Base-by-base conservation (phyloP, 1,140 invertebrate species). In the Drosophila fuyamai region DNA sequence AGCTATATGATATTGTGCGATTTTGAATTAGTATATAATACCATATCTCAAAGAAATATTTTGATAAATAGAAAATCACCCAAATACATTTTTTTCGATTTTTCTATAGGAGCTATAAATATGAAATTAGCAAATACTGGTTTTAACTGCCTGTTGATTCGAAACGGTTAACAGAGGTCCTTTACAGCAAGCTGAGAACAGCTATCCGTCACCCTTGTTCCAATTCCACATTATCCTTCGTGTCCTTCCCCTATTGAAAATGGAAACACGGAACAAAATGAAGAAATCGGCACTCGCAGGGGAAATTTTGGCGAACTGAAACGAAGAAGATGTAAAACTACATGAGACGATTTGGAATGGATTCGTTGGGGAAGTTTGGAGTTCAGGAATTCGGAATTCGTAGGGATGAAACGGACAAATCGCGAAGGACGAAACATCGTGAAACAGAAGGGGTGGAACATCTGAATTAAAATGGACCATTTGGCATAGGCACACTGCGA, bases 91-190 rank as follows among this genome's bases (percentile, higher is more conserved):
- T n/a, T n/a, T n/a, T n/a, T n/a, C n/a, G n/a, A n/a, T n/a, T n/a
- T n/a, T n/a, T n/a, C n/a, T n/a, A n/a, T n/a, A n/a, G n/a, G n/a
- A n/a, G n/a, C n/a, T n/a, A n/a, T n/a, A n/a, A 32, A 7, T 32
- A 6, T 32, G 5, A 32, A 6, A 32, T 32, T 6, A 50, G 12
- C 43, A 18, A 77, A 86, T 88, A 86, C 43, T 29, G 83, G 79
- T 56, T 76, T 83, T 68, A 89, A 83, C 76, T 56, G 71, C 27
- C 71, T 54, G 58, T 53, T 77, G 40, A 43, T 36, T 6, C 46
- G 50, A 83, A 88, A 23, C 83, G 84, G 83, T 80, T 88, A 89
- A 80, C 67, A 89, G 10, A 10, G 9, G 14, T 5, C 1, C 1
- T 32, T 61, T 63, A 75, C 70, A 61, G 55, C 0, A 10, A 13